Conservation (phyloP, 2,113 vertebrate genomes). For the Thinocorus orbignyianus region DNA sequence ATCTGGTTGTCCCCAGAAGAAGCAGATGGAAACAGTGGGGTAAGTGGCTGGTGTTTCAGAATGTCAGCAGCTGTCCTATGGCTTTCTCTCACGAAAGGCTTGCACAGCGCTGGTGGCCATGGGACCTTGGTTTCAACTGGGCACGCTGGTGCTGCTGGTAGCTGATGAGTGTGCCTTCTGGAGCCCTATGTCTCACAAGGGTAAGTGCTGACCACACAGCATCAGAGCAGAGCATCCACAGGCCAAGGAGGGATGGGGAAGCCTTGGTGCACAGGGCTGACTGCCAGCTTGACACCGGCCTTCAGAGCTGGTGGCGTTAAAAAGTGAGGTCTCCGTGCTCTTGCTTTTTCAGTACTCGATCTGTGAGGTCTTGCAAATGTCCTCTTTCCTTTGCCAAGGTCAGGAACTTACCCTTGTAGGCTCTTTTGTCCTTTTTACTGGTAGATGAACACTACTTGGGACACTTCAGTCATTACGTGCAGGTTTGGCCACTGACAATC, state of each 20-base stretch:
- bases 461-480: not conserved
- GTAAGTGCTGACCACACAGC: accelerated
- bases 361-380: not conserved
- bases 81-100: not conserved
- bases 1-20: not conserved
- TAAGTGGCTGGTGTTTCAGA: not conserved
- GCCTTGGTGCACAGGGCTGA: not conserved
- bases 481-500: not conserved
- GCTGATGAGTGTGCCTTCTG: accelerated
- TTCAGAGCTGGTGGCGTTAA: not conserved
- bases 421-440: not conserved
- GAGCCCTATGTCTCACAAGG: accelerated
- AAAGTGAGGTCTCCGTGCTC: not conserved
- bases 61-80: not conserved
- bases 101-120: accelerated
- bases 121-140: accelerated
- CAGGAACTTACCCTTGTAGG: not conserved
- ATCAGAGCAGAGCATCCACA: not conserved
- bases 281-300: not conserved
- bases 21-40: not conserved
- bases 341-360: not conserved
- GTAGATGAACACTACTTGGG: accelerated
- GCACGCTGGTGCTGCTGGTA: not conserved
- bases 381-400: not conserved
- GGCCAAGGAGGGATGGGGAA: not conserved